Evolutionary conservation across 2,113 vertebrate genomes (phyloP).

Genomic region (Dermatemys mawii): DNA sequence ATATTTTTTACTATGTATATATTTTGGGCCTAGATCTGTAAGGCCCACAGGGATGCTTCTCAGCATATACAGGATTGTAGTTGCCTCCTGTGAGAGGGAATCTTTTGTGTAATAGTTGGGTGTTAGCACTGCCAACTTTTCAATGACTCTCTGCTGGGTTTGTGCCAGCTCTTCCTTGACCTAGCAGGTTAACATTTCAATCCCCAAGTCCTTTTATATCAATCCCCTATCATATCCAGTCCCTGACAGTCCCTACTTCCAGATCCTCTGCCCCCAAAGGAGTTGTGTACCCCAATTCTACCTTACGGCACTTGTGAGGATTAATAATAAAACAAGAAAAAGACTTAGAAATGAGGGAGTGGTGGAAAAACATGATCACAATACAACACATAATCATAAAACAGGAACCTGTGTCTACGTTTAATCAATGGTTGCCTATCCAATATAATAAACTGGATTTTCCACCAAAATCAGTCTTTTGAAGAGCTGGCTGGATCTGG

Average conservation of each 20-base stretch:
- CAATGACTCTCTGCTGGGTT: neutral
- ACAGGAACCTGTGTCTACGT: neutral
- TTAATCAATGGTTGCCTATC: neutral
- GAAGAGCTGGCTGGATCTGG: neutral
- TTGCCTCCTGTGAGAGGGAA: no score
- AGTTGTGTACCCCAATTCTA: neutral
- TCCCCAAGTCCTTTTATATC: neutral
- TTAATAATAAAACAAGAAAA: neutral
- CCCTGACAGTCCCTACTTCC: neutral
- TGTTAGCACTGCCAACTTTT: neutral
- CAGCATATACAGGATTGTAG: no score
- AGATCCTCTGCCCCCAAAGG: neutral
- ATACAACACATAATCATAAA: neutral
- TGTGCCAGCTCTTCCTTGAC: neutral
- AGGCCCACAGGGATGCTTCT: no score
- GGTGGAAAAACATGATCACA: neutral
- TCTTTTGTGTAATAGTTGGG: neutral
- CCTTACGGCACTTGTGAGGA: neutral
- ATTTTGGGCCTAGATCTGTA: neutral
- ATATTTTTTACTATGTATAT: neutral
- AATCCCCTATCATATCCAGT: neutral
- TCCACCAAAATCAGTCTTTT: neutral
- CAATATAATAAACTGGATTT: neutral
- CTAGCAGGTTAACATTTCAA: neutral
- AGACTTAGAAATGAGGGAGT: neutral